Evolutionary conservation across 2,888 invertebrate species (phyloP).

Genomic region (Drosophila falleni): DNA sequence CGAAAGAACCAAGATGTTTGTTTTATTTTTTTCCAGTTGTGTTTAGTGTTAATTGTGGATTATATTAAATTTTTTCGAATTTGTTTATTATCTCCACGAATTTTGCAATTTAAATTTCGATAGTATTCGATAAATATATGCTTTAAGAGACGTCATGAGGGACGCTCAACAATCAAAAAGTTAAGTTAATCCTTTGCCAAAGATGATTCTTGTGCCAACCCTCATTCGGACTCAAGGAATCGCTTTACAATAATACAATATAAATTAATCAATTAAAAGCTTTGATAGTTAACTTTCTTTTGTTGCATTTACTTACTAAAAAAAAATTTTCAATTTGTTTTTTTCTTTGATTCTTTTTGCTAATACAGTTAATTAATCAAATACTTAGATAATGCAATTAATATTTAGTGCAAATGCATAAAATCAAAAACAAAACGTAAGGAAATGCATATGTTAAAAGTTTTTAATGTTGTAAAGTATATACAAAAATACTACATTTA

Average conservation of each 20-base stretch:
- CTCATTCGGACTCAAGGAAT: constrained; percentile 27
- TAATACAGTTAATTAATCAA: constrained; percentile 64
- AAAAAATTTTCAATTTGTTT: constrained; percentile 31
- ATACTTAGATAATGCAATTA: constrained; percentile 73
- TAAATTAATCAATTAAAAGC: constrained; percentile 19
- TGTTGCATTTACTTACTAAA: constrained; percentile 69
- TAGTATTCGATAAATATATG: constrained; percentile 35
- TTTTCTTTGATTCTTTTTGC: constrained; percentile 42
- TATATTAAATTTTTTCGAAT: constrained; percentile 14
- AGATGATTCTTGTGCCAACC: constrained; percentile 58
- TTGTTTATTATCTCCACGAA: constrained; percentile 18
- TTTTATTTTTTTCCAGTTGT: constrained; percentile 20
- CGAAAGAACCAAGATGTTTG: constrained; percentile 33
- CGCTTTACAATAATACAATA: constrained; percentile 26
- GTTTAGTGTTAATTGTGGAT: constrained; percentile 51
- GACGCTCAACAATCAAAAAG: constrained; percentile 50
- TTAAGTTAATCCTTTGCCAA: constrained; percentile 60
- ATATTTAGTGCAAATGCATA: constrained; percentile 59
- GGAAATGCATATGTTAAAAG: constrained; percentile 61
- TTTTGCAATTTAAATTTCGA: constrained; percentile 12
- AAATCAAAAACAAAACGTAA: constrained; percentile 50
- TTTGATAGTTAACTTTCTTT: constrained; percentile 37
- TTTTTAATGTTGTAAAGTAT: constrained; percentile 72
- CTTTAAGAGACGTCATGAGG: constrained; percentile 31
- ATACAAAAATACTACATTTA: constrained; percentile 46